phyloP scores from a whole-genome alignment of 1,140 invertebrate genomes.

The Saccostrea cuccullata region DNA sequence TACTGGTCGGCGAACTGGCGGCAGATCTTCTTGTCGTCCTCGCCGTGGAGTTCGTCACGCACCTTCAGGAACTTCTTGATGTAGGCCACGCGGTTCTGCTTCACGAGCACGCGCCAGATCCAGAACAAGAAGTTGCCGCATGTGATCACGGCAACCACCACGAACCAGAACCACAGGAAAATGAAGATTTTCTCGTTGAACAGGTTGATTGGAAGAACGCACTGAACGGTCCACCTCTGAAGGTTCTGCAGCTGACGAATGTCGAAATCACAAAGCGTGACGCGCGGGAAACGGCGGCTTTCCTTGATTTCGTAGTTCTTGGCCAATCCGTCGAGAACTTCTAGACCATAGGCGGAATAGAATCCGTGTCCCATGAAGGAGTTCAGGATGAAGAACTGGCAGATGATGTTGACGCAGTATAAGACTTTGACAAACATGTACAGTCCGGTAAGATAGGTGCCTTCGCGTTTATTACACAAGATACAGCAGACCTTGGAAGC shows the following conservation, averaged over 20 bases:
- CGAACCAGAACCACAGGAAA: conserved; percentile 78
- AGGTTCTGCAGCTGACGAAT: conserved; percentile 77
- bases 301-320: conserved; percentile 77
- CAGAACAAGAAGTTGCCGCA: conserved; percentile 73
- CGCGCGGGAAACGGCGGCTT: conserved; percentile 73
- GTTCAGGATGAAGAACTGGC: conserved; percentile 80
- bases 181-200: conserved; percentile 82
- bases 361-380: conserved; percentile 79
- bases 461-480: conserved; percentile 79
- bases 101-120: conserved; percentile 71
- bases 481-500: conserved; percentile 71
- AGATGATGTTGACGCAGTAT: conserved; percentile 79
- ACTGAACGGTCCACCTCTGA: conserved; percentile 78
- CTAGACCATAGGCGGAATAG: conserved; percentile 79
- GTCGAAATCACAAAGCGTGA: conserved; percentile 81
- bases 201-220: conserved; percentile 81
- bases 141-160: conserved; percentile 71
- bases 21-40: conserved; percentile 70
- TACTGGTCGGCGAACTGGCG: conserved; percentile 73
- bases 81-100: conserved; percentile 67
- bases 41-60: conserved; percentile 66
- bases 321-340: conserved; percentile 77
- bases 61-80: conserved; percentile 76
- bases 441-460: conserved; percentile 79
- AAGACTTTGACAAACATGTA: conserved; percentile 80